Evolutionary conservation across 2,797 vertebrate species (phyloP).

Genomic region (Euthynnus affinis): DNA sequence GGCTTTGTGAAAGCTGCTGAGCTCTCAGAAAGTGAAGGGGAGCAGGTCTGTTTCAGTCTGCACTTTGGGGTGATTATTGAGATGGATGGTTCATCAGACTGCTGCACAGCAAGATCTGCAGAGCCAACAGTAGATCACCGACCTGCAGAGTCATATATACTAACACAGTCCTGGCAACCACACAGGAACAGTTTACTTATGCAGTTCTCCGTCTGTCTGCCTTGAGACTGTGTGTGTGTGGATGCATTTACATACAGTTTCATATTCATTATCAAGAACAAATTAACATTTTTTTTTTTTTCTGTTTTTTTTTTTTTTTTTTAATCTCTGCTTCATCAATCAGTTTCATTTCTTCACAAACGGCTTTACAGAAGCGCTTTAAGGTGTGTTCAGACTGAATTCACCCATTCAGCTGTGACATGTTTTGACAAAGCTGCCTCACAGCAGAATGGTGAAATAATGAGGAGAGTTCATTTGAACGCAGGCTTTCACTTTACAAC

Average conservation of each 20-base stretch:
- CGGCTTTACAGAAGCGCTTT: constrained; percentile 12
- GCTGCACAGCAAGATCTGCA: constrained; percentile 40
- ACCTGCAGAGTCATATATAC: constrained; percentile 42
- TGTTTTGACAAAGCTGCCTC: constrained; percentile 56
- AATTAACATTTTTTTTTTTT: constrained; percentile 12
- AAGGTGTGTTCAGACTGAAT: constrained; percentile 45
- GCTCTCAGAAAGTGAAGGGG: constrained; percentile 61
- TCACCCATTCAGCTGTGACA: constrained; percentile 36
- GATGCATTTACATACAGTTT: background rate
- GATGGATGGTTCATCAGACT: constrained; percentile 58
- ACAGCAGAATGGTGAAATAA: constrained; percentile 42
- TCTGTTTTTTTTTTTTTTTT: constrained; percentile 16
- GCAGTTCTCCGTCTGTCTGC: constrained; percentile 5
- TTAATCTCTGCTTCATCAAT: constrained; percentile 2
- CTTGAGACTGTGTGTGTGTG: background rate
- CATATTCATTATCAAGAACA: background rate
- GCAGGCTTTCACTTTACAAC: constrained; percentile 5
- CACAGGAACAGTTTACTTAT: constrained; percentile 18
- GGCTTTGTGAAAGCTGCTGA: constrained; percentile 72
- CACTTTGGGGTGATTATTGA: constrained; percentile 71
- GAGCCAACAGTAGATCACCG: constrained; percentile 38
- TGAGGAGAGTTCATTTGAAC: constrained; percentile 42
- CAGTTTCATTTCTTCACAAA: constrained; percentile 20
- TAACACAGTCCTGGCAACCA: constrained; percentile 6
- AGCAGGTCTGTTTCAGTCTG: constrained; percentile 49